phyloP scores from a whole-genome alignment of 53 echinoderm and acorn worm genomes.

The Antedon mediterranea region DNA sequence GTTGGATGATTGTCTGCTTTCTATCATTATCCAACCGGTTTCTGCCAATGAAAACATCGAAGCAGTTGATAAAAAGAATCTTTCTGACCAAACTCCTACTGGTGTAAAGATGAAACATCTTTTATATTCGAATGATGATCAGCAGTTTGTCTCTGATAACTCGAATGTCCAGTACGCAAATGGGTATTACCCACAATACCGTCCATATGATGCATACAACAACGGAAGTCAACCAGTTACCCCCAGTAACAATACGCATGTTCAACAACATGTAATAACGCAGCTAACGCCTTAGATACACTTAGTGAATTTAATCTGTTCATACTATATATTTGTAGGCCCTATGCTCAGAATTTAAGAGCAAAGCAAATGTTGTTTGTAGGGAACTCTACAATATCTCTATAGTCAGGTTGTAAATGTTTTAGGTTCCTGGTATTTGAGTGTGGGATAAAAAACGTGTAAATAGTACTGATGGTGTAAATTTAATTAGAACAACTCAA shows the following conservation, averaged over 20 bases:
- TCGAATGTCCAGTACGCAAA: not conserved
- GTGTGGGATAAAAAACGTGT: too few species aligned
- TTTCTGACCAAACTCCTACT: conserved; percentile 7
- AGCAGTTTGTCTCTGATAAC: not conserved
- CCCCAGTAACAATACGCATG: not conserved
- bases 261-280: not conserved
- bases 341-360: too few species aligned
- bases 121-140: not conserved
- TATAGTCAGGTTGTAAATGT: too few species aligned
- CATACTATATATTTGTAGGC: too few species aligned
- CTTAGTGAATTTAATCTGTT: too few species aligned
- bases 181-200: not conserved
- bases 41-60: conserved; percentile 62
- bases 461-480: too few species aligned
- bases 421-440: too few species aligned
- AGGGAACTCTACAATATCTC: too few species aligned
- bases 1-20: conserved; percentile 63
- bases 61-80: conserved; percentile 53
- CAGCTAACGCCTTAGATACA: not conserved
- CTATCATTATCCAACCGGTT: conserved; percentile 74
- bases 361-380: too few species aligned
- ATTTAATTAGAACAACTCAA: too few species aligned
- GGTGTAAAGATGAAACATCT: not conserved
- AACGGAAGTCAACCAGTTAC: not conserved
- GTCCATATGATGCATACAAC: not conserved